A percentile compares a stretch with the other conserved stretches of the same genome.
phyloP scores from a whole-genome alignment of 1,140 invertebrate genomes.

The Saxidomus purpurata region DNA sequence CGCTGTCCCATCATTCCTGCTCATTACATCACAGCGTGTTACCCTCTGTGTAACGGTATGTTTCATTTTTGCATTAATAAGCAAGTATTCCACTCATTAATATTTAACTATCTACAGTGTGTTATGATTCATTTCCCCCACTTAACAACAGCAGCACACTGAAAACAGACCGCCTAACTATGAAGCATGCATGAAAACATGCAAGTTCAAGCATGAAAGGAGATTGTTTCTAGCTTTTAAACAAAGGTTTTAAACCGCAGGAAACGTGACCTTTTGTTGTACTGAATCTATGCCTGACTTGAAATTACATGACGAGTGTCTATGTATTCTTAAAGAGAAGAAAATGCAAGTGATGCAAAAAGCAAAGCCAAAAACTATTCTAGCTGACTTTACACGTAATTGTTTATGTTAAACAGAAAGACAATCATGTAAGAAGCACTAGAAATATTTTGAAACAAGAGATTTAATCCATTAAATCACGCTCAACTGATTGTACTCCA shows the following conservation, averaged over 20 bases:
- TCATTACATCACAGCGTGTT: background rate
- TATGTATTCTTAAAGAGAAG: background rate
- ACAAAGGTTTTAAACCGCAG: background rate
- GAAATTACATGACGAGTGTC: background rate
- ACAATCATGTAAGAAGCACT: no score
- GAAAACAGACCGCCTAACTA: background rate
- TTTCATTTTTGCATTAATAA: constrained; percentile 3
- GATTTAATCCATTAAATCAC: no score
- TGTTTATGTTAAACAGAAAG: no score
- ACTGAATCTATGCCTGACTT: background rate
- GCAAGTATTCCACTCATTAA: constrained; percentile 2
- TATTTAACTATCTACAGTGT: background rate
- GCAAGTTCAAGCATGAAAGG: background rate
- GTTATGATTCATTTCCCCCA: constrained; percentile 7
- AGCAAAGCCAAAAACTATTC: background rate
- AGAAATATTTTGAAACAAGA: no score
- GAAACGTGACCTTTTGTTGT: constrained; percentile 22
- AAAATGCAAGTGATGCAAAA: background rate
- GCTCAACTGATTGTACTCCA: no score
- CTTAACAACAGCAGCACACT: constrained; percentile 8
- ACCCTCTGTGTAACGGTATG: no score
- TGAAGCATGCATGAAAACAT: constrained; percentile 12
- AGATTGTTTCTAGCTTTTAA: background rate
- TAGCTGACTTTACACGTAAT: no score
- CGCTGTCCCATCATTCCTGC: no score